Conservation (phyloP, 2,888 invertebrate species). For the Platypus cylindrus region DNA sequence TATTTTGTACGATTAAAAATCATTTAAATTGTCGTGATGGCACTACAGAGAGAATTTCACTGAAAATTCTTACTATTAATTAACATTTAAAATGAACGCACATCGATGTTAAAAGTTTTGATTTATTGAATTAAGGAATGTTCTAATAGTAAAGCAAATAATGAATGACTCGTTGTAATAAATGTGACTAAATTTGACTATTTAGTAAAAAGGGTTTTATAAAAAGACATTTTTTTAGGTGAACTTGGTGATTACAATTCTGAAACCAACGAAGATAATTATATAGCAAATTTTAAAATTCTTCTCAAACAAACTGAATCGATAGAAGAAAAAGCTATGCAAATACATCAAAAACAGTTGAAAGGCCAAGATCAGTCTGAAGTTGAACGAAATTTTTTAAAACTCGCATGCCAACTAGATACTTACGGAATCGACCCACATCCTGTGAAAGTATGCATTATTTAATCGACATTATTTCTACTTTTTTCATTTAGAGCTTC, state of each 20-base stretch:
- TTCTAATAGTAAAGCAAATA: too few relatives aligned
- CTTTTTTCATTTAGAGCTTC: conserved; percentile 18
- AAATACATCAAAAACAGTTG: conserved; percentile 77
- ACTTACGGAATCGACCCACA: conserved; percentile 98
- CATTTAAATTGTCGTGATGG: too few relatives aligned
- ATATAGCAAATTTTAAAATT: conserved; percentile 83
- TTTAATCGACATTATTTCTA: conserved; percentile 4
- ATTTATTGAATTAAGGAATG: too few relatives aligned
- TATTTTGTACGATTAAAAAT: too few relatives aligned
- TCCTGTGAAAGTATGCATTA: conserved; percentile 70
- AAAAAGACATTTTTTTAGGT: conserved; percentile 45
- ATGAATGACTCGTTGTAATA: too few relatives aligned
- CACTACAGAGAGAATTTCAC: too few relatives aligned
- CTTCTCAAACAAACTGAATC: conserved; percentile 83
- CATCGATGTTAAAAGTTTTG: too few relatives aligned
- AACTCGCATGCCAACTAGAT: conserved; percentile 81
- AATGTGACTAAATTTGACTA: not conserved
- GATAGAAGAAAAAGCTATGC: conserved; percentile 87
- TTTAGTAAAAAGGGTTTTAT: not conserved
- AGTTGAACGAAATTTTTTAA: conserved; percentile 82
- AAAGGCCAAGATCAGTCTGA: conserved; percentile 77
- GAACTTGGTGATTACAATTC: conserved; percentile 92
- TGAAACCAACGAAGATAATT: conserved; percentile 74
- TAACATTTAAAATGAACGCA: too few relatives aligned
- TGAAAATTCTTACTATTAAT: too few relatives aligned